Percentiles rank a stretch among this genome's conserved stretches.
These are phyloP conservation scores for Amiota mariae DNA, from an alignment of 2,888 invertebrate species.

Conservation along the genomic window DNA sequence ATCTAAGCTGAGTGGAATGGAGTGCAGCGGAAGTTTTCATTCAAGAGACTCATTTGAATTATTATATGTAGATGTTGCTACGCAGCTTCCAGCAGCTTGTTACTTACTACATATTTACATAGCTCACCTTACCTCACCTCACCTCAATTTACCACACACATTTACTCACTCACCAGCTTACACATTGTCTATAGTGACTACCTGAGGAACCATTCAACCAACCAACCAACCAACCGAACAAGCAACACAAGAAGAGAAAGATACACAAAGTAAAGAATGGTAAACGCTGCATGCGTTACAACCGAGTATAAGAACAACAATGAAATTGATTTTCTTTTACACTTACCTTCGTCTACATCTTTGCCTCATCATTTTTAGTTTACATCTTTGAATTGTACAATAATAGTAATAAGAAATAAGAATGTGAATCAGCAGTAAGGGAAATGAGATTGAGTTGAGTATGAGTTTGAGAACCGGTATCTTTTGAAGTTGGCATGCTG, in stretches of 20 bases:
- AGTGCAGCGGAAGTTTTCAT: too few species aligned
- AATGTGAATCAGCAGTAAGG: too few species aligned
- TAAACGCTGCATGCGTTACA: neutral
- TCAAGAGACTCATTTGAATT: too few species aligned
- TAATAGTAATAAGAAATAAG: too few species aligned
- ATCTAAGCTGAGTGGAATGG: too few species aligned
- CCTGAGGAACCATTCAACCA: neutral
- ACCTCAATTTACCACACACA: neutral
- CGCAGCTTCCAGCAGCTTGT: neutral
- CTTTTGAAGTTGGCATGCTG: neutral
- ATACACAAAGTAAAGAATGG: too few species aligned
- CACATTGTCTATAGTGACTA: neutral
- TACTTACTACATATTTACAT: neutral
- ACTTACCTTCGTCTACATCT: neutral
- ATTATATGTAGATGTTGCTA: neutral
- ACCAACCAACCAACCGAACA: too few species aligned
- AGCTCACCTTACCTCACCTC: neutral
- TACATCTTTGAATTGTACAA: too few species aligned
- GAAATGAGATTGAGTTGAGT: too few species aligned
- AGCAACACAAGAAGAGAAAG: too few species aligned
- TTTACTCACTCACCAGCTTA: neutral
- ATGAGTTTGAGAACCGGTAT: constrained; percentile 6
- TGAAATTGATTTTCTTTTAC: constrained; percentile 12
- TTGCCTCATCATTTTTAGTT: too few species aligned
- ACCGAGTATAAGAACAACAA: constrained; percentile 13